Evolutionary conservation across 2,888 invertebrate species (phyloP).

Genomic region (Euproctis similis): DNA sequence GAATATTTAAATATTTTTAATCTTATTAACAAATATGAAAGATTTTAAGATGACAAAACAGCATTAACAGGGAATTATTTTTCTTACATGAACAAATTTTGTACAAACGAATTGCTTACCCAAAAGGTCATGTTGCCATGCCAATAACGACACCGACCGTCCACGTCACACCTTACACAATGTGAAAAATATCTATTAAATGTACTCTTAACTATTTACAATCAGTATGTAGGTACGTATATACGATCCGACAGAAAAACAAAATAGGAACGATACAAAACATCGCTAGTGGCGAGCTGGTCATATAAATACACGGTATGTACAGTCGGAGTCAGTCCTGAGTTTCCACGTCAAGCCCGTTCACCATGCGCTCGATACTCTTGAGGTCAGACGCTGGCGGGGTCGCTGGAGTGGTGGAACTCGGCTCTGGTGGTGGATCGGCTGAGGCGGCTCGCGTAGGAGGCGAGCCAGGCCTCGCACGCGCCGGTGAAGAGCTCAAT

Average conservation of each 20-base stretch:
- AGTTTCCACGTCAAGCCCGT: slow-evolving; percentile 92
- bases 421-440: slow-evolving; percentile 71
- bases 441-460: slow-evolving; percentile 69
- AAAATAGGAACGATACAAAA: slow-evolving; percentile 76
- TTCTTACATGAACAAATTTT: too few species aligned
- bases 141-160: slow-evolving; percentile 23
- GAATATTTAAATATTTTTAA: too few species aligned
- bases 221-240: slow-evolving; percentile 67
- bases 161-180: slow-evolving; percentile 25
- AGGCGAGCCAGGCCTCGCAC: slow-evolving; percentile 52
- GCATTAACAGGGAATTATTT: too few species aligned
- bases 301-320: slow-evolving; percentile 69
- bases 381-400: slow-evolving; percentile 89
- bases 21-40: too few species aligned
- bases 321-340: slow-evolving; percentile 71
- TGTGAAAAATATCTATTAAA: slow-evolving; percentile 44
- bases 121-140: slow-evolving; percentile 11
- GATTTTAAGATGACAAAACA: too few species aligned
- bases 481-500: slow-evolving; percentile 77
- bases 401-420: slow-evolving; percentile 71
- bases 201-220: slow-evolving; percentile 71
- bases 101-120: too few species aligned
- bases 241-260: slow-evolving; percentile 70
- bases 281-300: slow-evolving; percentile 37
- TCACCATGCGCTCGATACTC: slow-evolving; percentile 98